Conservation (phyloP, 64 coral and sea anemone species). For the Montipora foliosa region DNA sequence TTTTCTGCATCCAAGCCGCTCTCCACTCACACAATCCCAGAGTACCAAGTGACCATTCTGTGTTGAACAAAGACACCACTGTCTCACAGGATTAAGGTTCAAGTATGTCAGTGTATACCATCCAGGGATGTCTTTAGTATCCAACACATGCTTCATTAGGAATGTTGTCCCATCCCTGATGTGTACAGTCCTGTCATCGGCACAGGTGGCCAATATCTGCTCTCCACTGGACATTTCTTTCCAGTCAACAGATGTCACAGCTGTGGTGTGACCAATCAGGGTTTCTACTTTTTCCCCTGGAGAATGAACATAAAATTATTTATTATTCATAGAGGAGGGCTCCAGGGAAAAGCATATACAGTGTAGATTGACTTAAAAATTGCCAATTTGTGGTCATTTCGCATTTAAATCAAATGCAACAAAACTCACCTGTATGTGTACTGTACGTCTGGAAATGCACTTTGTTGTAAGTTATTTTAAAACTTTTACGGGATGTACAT, state of each 20-base stretch:
- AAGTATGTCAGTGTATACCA: constrained; percentile 94
- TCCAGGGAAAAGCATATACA: too few species aligned
- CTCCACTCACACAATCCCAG: constrained; percentile 82
- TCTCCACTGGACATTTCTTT: constrained; percentile 70
- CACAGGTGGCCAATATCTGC: constrained; percentile 79
- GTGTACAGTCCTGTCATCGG: constrained; percentile 91
- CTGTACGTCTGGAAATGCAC: too few species aligned
- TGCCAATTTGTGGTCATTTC: too few species aligned
- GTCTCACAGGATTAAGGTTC: constrained; percentile 72
- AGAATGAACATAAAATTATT: neutral
- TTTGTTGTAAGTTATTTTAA: too few species aligned
- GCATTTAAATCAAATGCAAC: too few species aligned
- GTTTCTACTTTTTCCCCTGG: constrained; percentile 76
- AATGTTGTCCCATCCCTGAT: constrained; percentile 76
- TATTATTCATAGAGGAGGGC: too few species aligned
- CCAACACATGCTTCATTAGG: constrained; percentile 59
- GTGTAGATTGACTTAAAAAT: too few species aligned
- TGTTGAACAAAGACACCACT: constrained; percentile 86
- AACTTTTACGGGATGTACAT: too few species aligned
- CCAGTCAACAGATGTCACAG: constrained; percentile 95
- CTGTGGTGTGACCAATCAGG: constrained; percentile 87
- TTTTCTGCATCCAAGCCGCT: constrained; percentile 72
- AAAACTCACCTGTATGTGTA: too few species aligned
- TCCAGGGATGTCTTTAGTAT: constrained; percentile 74
- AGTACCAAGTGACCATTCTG: constrained; percentile 88